phyloP scores from a whole-genome alignment of 2,888 invertebrate species.

The Cylloceria caligata region DNA sequence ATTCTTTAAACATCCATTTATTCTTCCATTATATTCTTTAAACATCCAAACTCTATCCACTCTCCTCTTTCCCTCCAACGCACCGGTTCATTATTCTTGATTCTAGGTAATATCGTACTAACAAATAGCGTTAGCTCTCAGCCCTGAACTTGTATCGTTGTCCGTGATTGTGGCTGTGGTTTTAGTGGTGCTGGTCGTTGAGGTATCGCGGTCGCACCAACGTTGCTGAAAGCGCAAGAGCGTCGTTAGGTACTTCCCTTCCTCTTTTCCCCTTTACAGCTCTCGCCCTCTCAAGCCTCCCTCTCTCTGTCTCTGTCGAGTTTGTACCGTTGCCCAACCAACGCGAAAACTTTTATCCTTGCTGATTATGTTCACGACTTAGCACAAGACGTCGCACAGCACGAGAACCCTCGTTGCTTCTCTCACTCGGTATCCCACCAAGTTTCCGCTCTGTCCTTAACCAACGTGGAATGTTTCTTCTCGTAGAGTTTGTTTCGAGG shows the following conservation, averaged over 20 bases:
- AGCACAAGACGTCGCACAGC: slow-evolving; percentile 14
- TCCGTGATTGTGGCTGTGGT: slow-evolving; percentile 35
- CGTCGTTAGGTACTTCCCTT: slow-evolving; percentile 30
- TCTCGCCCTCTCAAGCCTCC: too few species aligned
- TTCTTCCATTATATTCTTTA: too few species aligned
- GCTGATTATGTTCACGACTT: slow-evolving; percentile 62
- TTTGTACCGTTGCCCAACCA: slow-evolving; percentile 22
- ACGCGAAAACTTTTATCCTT: slow-evolving; percentile 56
- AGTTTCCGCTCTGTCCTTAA: slow-evolving; percentile 24
- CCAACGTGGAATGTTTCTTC: slow-evolving; percentile 31
- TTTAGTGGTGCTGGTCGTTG: slow-evolving; percentile 14
- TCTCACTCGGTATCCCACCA: slow-evolving; percentile 18
- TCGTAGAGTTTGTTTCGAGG: slow-evolving; percentile 48
- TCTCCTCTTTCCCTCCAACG: neutral
- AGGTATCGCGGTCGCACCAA: slow-evolving; percentile 28
- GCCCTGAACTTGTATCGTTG: slow-evolving; percentile 20
- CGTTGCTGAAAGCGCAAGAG: slow-evolving; percentile 38
- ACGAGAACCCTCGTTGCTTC: slow-evolving; percentile 29
- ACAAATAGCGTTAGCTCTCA: slow-evolving; percentile 45
- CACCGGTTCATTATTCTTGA: slow-evolving; percentile 48
- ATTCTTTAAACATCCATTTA: too few species aligned
- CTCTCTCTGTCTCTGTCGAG: neutral
- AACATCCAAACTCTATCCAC: too few species aligned
- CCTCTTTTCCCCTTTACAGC: neutral
- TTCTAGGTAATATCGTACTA: slow-evolving; percentile 36